Evolutionary conservation across 2,797 vertebrate genomes (phyloP).

Genomic region (Sibirionetta formosa): DNA sequence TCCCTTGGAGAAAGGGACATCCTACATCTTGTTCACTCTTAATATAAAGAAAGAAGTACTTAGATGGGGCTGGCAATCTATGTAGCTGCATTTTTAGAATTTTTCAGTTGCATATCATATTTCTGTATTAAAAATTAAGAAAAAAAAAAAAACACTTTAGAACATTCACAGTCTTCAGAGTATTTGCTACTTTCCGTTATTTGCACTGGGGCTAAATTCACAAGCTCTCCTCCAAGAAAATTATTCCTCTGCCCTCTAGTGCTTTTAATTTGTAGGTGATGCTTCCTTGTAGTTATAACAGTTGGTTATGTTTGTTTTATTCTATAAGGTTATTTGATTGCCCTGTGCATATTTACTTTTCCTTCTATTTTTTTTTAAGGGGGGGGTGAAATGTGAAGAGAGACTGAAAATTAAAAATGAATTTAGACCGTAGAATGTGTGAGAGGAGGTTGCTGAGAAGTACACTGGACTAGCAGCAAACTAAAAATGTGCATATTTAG

Average conservation of each 20-base stretch:
- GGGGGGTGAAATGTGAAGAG: background rate
- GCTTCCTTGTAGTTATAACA: background rate
- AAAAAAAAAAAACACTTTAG: background rate
- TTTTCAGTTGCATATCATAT: background rate
- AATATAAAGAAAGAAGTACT: background rate
- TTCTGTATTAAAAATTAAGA: background rate
- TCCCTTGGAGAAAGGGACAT: background rate
- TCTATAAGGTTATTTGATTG: background rate
- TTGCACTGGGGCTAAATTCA: constrained; percentile 3
- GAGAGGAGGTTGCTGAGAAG: background rate
- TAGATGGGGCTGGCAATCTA: background rate
- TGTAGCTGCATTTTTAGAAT: background rate
- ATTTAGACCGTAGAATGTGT: background rate
- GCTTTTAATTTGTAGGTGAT: background rate
- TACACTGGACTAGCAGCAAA: background rate
- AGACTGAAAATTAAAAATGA: background rate
- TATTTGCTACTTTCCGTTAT: background rate
- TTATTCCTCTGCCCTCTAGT: background rate
- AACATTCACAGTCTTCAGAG: background rate
- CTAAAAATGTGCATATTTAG: background rate
- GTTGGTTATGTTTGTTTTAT: background rate
- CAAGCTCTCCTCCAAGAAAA: background rate
- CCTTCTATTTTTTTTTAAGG: background rate
- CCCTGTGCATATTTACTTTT: background rate
- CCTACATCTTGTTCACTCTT: background rate